Evolutionary conservation across 2,888 invertebrate species (phyloP).

Genomic region (Aelia acuminata): DNA sequence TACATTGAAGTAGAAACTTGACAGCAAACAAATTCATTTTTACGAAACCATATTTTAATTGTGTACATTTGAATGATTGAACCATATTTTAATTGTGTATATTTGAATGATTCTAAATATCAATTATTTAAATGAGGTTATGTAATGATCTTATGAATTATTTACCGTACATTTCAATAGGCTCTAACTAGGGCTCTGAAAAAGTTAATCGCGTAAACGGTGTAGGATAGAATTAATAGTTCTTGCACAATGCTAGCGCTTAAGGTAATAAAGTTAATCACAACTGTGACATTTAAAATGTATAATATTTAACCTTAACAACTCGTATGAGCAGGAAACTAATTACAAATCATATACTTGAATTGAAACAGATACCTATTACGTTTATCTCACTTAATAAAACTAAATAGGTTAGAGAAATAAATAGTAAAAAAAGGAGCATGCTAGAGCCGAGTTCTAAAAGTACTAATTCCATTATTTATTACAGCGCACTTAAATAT

Average conservation of each 20-base stretch:
- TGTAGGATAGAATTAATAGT: background rate
- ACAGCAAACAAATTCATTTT: no score
- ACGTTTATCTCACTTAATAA: no score
- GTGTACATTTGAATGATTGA: background rate
- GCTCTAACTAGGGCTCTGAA: background rate
- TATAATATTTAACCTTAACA: background rate
- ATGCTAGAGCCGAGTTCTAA: no score
- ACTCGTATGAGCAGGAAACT: background rate
- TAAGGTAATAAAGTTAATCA: background rate
- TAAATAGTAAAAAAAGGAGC: no score
- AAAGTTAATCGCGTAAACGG: background rate
- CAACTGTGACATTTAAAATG: no score
- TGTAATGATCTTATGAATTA: conserved; percentile 1
- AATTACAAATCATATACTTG: background rate
- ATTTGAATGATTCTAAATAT: no score
- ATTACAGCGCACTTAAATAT: background rate
- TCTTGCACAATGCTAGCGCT: background rate
- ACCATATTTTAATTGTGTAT: background rate
- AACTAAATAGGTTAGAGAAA: no score
- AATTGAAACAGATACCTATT: background rate
- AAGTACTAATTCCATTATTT: background rate
- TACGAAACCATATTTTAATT: background rate
- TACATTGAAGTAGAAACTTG: no score
- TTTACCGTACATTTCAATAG: background rate
- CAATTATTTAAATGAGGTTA: background rate